Base-by-base conservation (phyloP, 2,797 vertebrate species). In the Coregonus sp. region DNA sequence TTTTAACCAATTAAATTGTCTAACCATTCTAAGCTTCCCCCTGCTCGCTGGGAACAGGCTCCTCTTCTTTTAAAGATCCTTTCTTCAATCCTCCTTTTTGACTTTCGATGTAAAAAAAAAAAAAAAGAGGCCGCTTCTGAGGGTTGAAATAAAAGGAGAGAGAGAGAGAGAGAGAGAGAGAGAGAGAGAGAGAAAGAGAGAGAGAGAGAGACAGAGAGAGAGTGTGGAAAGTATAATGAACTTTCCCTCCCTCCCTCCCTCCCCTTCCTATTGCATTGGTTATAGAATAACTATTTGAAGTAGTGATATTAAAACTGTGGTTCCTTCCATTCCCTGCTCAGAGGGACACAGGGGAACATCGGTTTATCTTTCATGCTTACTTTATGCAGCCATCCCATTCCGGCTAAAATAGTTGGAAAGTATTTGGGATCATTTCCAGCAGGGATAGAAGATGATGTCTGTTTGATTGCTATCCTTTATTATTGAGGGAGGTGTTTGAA, bases 1-100 rank as follows among this genome's bases (percentile, higher is more conserved):
- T 94, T 95, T 95, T 94, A 94, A 94, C 93, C 94, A 95, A 94
- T 94, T 95, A 95, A 93, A 94, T 91, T 92, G 93, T 93, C 92
- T 87, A 93, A 94, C 92, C 90, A 92, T 91, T 87, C 91, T 87
- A 89, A 92, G 90, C 86, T 90, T 93, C 88, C 86, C 79, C 69
- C 84, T 86, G 91, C 92, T 93, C 89, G 87, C 89, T 88, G 91
- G 88, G 86, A 92, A 91, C 86, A 88, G 82, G 82, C 88, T 89
- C 83, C 79, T 88, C 72, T 68, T 75, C 2, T 88, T 87, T 75
- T 85, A 83, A 68, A 77, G 67, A 77, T 37, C 89, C 81, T 67
- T 33, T 74, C 76, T 88, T 90, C 86, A 87, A 88, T 91, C 88
- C 86, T 89, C 82, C 89, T 89, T 92, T 86, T 54, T 90, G 89